A percentile compares a stretch with the other conserved stretches of the same genome.
These are phyloP conservation scores for Gasteruption jaculator DNA, from an alignment of 2,888 invertebrate species.

Conservation along the genomic window DNA sequence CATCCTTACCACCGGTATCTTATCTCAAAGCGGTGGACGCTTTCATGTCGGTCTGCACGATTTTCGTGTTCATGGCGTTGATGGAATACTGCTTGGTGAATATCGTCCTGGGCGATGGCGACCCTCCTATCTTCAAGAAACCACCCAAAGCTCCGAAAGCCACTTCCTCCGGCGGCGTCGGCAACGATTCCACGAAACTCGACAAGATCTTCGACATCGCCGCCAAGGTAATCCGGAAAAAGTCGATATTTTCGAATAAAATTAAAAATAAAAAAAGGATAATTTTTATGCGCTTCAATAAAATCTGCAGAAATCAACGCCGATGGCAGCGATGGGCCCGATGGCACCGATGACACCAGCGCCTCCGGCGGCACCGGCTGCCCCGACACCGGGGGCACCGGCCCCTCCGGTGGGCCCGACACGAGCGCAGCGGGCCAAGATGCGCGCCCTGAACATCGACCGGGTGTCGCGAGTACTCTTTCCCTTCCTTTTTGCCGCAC, in stretches of 20 bases:
- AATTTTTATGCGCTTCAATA: no score
- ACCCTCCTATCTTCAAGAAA: constrained; percentile 55
- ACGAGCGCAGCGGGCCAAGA: constrained; percentile 60
- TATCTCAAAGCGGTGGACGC: constrained; percentile 90
- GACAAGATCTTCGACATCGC: constrained; percentile 58
- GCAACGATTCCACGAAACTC: constrained; percentile 52
- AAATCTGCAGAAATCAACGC: constrained; percentile 35
- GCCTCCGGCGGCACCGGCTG: constrained; percentile 46
- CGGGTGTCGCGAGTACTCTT: constrained; percentile 68
- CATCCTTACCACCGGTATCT: constrained; percentile 88
- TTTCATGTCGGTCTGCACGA: constrained; percentile 89
- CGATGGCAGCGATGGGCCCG: constrained; percentile 44
- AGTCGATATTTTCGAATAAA: constrained; percentile 6
- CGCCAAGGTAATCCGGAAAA: constrained; percentile 46
- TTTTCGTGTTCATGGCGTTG: constrained; percentile 90
- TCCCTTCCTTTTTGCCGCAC: constrained; percentile 64
- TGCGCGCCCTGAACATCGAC: constrained; percentile 68
- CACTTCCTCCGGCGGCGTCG: constrained; percentile 51
- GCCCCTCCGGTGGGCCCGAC: constrained; percentile 51
- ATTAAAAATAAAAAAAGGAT: not conserved
- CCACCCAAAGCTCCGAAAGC: constrained; percentile 58
- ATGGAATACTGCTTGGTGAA: constrained; percentile 92
- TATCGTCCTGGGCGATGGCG: constrained; percentile 74
- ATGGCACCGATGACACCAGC: constrained; percentile 36
- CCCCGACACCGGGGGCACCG: constrained; percentile 37